These are phyloP conservation scores for Cryptocephalus moraei DNA, from an alignment of 2,888 invertebrate species.

Conservation along the genomic window DNA sequence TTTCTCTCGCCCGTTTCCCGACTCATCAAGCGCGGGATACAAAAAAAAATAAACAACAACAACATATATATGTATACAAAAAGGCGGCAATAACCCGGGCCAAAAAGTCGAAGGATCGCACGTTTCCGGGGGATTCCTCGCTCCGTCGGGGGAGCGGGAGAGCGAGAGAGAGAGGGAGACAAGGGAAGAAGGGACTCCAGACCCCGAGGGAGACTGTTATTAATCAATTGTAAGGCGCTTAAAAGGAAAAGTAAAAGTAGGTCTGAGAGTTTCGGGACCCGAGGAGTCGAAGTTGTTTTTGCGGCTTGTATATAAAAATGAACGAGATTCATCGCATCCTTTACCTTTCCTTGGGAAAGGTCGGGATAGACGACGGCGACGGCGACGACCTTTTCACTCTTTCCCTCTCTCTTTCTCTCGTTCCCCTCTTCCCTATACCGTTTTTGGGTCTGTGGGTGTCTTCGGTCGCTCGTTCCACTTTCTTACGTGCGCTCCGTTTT, in stretches of 20 bases:
- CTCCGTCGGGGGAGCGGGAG: not conserved
- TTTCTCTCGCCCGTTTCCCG: too few species aligned
- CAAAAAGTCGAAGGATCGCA: not conserved
- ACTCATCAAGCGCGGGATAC: too few species aligned
- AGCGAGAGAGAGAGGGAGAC: conserved; percentile 7
- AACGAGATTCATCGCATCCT: conserved; percentile 23
- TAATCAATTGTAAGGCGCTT: conserved; percentile 19
- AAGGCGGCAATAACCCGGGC: too few species aligned
- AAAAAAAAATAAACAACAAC: too few species aligned
- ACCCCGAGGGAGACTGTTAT: conserved; percentile 14
- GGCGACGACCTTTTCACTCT: too few species aligned
- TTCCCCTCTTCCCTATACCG: not conserved
- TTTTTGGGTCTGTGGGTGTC: not conserved
- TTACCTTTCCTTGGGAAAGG: conserved; percentile 23
- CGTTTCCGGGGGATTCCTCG: not conserved
- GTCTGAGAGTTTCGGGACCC: conserved; percentile 13
- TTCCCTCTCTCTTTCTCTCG: too few species aligned
- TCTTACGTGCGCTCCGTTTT: not conserved
- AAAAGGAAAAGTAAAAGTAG: conserved; percentile 19
- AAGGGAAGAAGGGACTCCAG: conserved; percentile 9
- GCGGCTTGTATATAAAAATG: conserved; percentile 23
- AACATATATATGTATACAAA: too few species aligned
- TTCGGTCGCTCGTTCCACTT: not conserved
- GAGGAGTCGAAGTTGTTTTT: conserved; percentile 18
- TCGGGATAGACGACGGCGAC: conserved; percentile 14